Base-by-base conservation (phyloP, 2,888 invertebrate species). In the Leucophenga maculata region DNA sequence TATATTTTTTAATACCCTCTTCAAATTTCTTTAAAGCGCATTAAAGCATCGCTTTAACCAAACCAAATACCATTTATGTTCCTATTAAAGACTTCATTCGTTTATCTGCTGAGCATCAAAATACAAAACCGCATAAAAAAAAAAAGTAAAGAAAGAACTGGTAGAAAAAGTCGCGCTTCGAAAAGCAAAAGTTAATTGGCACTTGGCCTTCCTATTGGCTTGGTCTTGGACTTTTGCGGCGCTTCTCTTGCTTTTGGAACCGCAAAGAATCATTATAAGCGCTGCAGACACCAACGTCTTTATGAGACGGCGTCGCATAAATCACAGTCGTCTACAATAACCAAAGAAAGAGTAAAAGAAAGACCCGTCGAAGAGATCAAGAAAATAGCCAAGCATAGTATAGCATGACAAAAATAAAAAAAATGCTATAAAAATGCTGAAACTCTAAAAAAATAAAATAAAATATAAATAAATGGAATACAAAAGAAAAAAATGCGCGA, bases 161-260 rank as follows among this genome's bases (percentile, higher is more conserved):
- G 11, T n/a, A 4, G 32, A 22, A n/a, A 32, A 57, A 20, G 55
- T 14, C 46, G 31, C 48, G 59, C 55, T n/a, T 57, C 32, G 16
- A 59, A 69, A 50, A 60, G 72, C 76, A 72, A 68, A 74, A 78
- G 84, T 79, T 78, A 82, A 83, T 82, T 83, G 81, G 72, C 79
- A 82, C 84, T 81, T 81, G 84, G 83, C 79, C 81, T 82, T 82
- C 76, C 16, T 13, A 16, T 48, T 48, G 48, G 48, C 13, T 48
- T 48, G 48, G 48, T 50, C 50, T 50, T 50, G 32, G 39, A 39
- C 32, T 22, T 32, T 16, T 32, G 13, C 48, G 60, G 13, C 48
- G 60, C 65, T 64, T 70, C 67, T 70, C 55, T 70, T 54, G 46
- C 69, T 39, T 39, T 39, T 39, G 39, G 39, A 39, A 65, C 31